phyloP scores from a whole-genome alignment of 2,797 vertebrate species.

The Aplochiton taeniatus region DNA sequence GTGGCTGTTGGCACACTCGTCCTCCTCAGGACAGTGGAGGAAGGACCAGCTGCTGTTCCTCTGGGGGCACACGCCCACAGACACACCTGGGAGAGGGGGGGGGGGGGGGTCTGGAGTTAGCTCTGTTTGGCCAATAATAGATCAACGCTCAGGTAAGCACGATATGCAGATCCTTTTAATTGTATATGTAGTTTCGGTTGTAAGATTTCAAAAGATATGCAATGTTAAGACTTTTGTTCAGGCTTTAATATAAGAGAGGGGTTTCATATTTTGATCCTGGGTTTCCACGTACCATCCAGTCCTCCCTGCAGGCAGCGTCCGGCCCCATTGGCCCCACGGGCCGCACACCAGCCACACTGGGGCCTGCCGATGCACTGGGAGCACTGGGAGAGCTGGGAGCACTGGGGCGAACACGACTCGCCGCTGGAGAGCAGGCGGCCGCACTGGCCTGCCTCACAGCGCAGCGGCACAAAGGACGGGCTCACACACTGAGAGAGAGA shows the following conservation, averaged over 20 bases:
- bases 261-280: not conserved
- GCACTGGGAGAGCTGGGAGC: conserved; percentile 86
- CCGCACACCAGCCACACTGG: conserved; percentile 91
- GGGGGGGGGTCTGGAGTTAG: not conserved
- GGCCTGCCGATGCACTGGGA: conserved; percentile 87
- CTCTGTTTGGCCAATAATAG: not conserved
- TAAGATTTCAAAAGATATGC: not conserved
- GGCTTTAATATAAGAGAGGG: too few species aligned
- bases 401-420: conserved; percentile 87
- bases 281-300: conserved; percentile 77
- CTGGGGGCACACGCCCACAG: conserved; percentile 72
- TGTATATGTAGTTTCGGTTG: not conserved
- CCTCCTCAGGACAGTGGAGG: conserved; percentile 88
- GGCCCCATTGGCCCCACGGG: conserved; percentile 80
- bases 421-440: conserved; percentile 84
- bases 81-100: conserved; percentile 62
- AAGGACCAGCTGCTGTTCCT: conserved; percentile 88
- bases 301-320: conserved; percentile 88
- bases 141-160: not conserved
- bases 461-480: conserved; percentile 85
- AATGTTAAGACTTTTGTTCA: too few species aligned
- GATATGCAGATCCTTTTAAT: not conserved
- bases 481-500: conserved; percentile 83
- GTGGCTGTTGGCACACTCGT: conserved; percentile 88
- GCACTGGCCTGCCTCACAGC: conserved; percentile 89